Evolutionary conservation across 2,888 invertebrate genomes (phyloP), one percentile per base, ranked within the genome.

Genomic region (Macrophya annulata): DNA sequence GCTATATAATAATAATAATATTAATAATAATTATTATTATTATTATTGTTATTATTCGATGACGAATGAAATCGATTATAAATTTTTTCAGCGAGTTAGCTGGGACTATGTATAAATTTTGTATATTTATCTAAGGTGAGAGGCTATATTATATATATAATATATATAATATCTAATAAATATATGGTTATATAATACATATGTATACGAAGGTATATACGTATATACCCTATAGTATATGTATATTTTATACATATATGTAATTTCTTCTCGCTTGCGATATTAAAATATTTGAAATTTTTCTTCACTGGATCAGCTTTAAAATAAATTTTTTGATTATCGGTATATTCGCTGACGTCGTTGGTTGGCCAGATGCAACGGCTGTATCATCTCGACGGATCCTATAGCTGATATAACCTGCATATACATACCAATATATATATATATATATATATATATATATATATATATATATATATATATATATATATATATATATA

Each of bases 271-370:
- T 55, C 77, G 77, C 37, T 55, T 74, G 31, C 72, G 43, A 51
- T 55, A 77, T 77, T 77, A 77, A 51, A 77, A 77, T 77, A 37
- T 77, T 17, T 77, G 55, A 55, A 55, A 77, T 51, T 77, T 37
- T 37, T 31, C 55, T 37, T 15, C 48, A 40, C 31, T 15, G 37
- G 45, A 45, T n/a, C 25, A 31, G 31, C 31, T 31, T 21, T 10
- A n/a, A 45, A 77, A 77, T 77, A 31, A 51, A 55, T 31, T 2
- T 2, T 55, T 77, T 77, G 72, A 77, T 77, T 51, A 77, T 77
- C 77, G 77, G 55, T 51, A 45, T 45, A 74, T 45, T 25, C n/a
- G 72, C 72, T 74, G 43, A 45, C 72, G 72, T 74, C 43, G 72
- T 55, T 51, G 31, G 37, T 15, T 37, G 31, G 51, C 31, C 9